Evolutionary conservation across 1,140 invertebrate species (phyloP).

Genomic region (Cydia amplana): DNA sequence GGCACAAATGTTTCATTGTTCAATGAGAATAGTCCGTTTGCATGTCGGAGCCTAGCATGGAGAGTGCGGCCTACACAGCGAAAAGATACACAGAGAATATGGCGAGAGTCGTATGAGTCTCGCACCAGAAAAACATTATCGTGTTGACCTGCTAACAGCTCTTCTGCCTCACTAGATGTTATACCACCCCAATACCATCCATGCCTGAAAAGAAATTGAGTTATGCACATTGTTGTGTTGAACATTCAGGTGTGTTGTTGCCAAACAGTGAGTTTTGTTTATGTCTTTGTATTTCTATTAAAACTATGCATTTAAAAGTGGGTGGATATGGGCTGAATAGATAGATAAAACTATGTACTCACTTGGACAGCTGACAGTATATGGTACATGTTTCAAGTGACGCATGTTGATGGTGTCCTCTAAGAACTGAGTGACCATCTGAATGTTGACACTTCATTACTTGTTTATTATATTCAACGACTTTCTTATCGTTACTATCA

Average conservation of each 20-base stretch:
- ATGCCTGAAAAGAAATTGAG: constrained; percentile 57
- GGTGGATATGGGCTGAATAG: too few species aligned
- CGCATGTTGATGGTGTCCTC: constrained; percentile 71
- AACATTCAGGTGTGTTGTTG: constrained; percentile 5
- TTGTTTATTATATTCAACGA: constrained; percentile 54
- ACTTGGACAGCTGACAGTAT: constrained; percentile 74
- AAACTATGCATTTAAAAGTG: too few species aligned
- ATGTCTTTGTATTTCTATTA: too few species aligned
- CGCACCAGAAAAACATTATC: constrained; percentile 75
- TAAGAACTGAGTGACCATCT: constrained; percentile 70
- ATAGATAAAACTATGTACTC: constrained; percentile 41
- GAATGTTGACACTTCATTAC: constrained; percentile 68
- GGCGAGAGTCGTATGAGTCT: constrained; percentile 71
- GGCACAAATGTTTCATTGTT: constrained; percentile 78
- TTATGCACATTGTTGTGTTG: constrained; percentile 29
- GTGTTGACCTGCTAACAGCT: constrained; percentile 71
- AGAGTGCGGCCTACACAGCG: constrained; percentile 72
- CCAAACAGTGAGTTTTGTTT: neutral
- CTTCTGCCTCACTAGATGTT: constrained; percentile 72
- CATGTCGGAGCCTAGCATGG: constrained; percentile 70
- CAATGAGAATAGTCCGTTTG: constrained; percentile 72
- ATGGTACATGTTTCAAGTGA: constrained; percentile 72
- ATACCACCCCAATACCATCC: constrained; percentile 77
- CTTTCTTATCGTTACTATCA: constrained; percentile 53
- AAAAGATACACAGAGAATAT: constrained; percentile 74